phyloP scores from a whole-genome alignment of 2,797 vertebrate genomes.

The Dermochelys coriacea region DNA sequence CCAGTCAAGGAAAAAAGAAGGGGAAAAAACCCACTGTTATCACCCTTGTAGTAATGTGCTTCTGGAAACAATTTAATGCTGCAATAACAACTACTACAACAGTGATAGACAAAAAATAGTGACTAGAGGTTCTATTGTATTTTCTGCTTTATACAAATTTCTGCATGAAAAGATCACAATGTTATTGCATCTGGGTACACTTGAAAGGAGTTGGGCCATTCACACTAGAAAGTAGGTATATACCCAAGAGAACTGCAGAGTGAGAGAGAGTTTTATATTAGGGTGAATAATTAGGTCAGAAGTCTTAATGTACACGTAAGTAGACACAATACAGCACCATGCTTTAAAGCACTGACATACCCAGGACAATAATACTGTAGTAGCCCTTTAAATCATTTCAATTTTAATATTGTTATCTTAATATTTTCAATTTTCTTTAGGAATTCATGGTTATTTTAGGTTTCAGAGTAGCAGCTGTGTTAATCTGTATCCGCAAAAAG shows the following conservation, averaged over 20 bases:
- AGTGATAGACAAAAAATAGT: not conserved
- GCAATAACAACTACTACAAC: not conserved
- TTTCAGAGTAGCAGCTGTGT: no score
- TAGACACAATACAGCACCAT: not conserved
- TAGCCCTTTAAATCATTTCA: no score
- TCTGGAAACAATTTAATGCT: slow-evolving; percentile 6
- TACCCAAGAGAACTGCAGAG: not conserved
- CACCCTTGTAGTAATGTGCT: not conserved
- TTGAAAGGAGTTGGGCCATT: no score
- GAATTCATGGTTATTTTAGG: not conserved
- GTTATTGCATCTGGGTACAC: no score
- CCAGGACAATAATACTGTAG: no score
- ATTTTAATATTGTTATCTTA: not conserved
- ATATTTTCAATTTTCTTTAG: not conserved
- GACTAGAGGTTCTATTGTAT: not conserved
- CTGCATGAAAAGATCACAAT: not conserved
- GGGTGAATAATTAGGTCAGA: not conserved
- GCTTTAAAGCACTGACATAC: not conserved
- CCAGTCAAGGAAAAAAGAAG: slow-evolving; percentile 18
- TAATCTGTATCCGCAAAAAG: no score
- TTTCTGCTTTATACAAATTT: not conserved
- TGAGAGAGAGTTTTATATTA: not conserved
- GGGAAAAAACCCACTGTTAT: not conserved
- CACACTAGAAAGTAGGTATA: no score
- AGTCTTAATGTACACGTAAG: not conserved